Conservation (phyloP, 1,140 invertebrate species). For the Scaptomyza montana region DNA sequence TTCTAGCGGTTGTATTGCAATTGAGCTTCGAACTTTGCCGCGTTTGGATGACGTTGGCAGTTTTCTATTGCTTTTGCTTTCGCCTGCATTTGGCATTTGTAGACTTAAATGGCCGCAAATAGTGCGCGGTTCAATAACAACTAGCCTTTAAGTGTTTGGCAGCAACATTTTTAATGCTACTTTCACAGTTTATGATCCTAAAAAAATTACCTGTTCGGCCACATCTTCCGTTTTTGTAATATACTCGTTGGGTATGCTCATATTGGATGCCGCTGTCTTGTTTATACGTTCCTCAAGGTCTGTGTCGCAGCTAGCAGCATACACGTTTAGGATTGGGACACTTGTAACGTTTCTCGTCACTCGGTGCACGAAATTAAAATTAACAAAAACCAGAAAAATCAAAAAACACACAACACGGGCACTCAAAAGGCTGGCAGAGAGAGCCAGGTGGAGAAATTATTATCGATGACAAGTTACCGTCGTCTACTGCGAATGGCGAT, state of each 20-base stretch:
- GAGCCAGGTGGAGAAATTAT: slow-evolving; percentile 24
- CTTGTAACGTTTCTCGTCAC: slow-evolving; percentile 32
- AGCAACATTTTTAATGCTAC: slow-evolving; percentile 9
- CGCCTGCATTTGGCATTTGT: background rate
- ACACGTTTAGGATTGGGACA: slow-evolving; percentile 22
- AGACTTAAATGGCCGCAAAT: slow-evolving; percentile 8
- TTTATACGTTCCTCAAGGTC: slow-evolving; percentile 10
- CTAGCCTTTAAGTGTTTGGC: background rate
- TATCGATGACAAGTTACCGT: slow-evolving; percentile 32
- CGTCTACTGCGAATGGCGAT: slow-evolving; percentile 36
- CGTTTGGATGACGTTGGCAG: slow-evolving; percentile 83
- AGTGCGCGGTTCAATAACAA: slow-evolving; percentile 1
- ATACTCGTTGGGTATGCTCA: slow-evolving; percentile 94
- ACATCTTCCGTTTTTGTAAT: slow-evolving; percentile 96
- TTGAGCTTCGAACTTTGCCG: slow-evolving; percentile 69
- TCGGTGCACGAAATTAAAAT: slow-evolving; percentile 56
- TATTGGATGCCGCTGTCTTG: slow-evolving; percentile 78
- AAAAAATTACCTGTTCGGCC: slow-evolving; percentile 92
- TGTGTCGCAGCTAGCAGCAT: slow-evolving; percentile 19
- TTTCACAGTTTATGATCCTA: slow-evolving; percentile 23
- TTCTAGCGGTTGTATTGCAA: slow-evolving; percentile 33
- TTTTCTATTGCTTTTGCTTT: slow-evolving; percentile 43
- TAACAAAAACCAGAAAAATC: slow-evolving; percentile 77
- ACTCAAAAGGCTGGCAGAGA: slow-evolving; percentile 49
- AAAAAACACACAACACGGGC: slow-evolving; percentile 75